Percentiles rank a stretch among this genome's conserved stretches.
Evolutionary conservation across 2,888 invertebrate genomes (phyloP).

Genomic region (Bombylius major): DNA sequence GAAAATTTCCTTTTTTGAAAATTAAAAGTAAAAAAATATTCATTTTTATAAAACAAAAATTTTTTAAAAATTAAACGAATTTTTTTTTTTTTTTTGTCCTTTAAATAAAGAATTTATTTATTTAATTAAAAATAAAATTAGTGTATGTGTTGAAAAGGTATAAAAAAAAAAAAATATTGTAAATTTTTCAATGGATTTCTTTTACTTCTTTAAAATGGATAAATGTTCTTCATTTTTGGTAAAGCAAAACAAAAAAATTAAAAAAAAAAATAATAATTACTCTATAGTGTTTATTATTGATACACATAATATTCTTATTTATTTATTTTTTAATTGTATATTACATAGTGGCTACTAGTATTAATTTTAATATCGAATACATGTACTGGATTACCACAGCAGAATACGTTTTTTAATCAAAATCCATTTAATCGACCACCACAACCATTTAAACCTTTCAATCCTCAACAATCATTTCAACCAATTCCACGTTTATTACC

Average conservation of each 20-base stretch:
- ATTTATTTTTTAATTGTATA: not conserved
- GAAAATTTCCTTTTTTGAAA: no score
- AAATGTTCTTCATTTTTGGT: not conserved
- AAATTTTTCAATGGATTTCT: not conserved
- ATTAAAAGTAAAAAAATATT: no score
- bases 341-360: not conserved
- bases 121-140: no score
- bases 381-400: slow-evolving; percentile 4
- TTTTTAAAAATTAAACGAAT: no score
- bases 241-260: not conserved
- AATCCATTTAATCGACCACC: slow-evolving; percentile 19
- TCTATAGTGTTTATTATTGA: not conserved
- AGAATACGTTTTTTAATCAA: slow-evolving; percentile 9
- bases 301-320: not conserved
- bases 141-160: no score
- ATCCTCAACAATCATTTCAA: slow-evolving; percentile 12
- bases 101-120: no score
- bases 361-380: not conserved
- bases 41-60: no score
- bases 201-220: not conserved
- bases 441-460: slow-evolving; percentile 10
- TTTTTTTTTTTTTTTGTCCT: no score
- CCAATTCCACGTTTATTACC: slow-evolving; percentile 21
- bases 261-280: not conserved
- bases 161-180: no score